A percentile compares a stretch with the other conserved stretches of the same genome.
These are phyloP conservation scores for Aphelinus certus DNA, from an alignment of 1,140 invertebrate species.

Conservation along the genomic window DNA sequence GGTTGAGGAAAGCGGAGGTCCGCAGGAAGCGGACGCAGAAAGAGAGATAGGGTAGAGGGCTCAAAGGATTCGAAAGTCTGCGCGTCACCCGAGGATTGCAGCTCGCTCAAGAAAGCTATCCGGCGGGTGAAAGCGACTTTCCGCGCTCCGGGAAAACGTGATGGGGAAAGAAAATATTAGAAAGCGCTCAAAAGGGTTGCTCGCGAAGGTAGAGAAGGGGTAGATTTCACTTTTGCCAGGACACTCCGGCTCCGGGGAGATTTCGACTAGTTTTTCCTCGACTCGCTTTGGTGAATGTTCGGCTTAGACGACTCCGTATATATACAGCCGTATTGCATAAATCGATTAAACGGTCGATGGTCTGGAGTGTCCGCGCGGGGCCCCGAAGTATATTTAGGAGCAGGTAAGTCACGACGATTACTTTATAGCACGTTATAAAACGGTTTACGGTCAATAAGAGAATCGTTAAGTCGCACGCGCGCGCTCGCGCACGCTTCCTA, in stretches of 20 bases:
- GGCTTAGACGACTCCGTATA: too few relatives aligned
- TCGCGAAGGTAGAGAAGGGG: conserved; percentile 40
- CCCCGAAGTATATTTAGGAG: conserved; percentile 42
- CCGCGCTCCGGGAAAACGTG: conserved; percentile 45
- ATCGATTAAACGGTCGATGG: conserved; percentile 33
- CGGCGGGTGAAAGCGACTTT: conserved; percentile 19
- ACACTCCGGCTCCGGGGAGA: too few relatives aligned
- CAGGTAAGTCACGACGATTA: conserved; percentile 50
- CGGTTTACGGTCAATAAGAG: conserved; percentile 52
- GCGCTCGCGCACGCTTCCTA: not conserved
- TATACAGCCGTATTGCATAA: not conserved
- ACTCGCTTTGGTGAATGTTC: too few relatives aligned
- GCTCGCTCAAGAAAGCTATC: not conserved
- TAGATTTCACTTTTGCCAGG: conserved; percentile 53
- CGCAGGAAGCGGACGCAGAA: not conserved
- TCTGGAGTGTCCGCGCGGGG: conserved; percentile 3
- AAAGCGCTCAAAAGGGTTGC: conserved; percentile 58
- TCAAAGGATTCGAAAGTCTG: conserved; percentile 43
- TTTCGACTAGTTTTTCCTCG: not conserved
- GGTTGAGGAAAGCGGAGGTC: conserved; percentile 46
- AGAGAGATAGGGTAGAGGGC: conserved; percentile 29
- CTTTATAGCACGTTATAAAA: conserved; percentile 55
- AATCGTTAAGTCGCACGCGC: conserved; percentile 39
- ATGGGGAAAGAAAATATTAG: conserved; percentile 57
- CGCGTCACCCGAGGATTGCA: too few relatives aligned